Evolutionary conservation across 2,113 vertebrate species (phyloP), one percentile per base, ranked within the genome.

Genomic region (Pleuronectes platessa): DNA sequence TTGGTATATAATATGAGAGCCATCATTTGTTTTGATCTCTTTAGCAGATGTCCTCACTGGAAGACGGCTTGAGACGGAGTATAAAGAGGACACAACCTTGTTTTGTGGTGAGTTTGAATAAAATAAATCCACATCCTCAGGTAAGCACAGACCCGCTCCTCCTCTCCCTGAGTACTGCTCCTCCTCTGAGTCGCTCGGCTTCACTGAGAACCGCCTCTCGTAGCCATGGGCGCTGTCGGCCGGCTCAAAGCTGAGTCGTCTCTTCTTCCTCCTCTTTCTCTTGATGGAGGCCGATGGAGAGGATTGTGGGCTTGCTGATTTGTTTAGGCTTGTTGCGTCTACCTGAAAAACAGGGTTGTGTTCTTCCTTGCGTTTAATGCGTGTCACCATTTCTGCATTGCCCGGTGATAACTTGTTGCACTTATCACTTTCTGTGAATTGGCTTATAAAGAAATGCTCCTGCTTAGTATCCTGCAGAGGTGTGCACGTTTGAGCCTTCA

Each of bases 251-350:
- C 88, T 81, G 8, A 82, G 71, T 58, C 86, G 87, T 59, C 90
- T 93, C 74, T 92, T 95, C 79, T 87, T 94, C 69, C 77, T 92
- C 69, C 88, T 87, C 83, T 88, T 94, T 79, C 89, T 91, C 78
- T 80, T 93, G 23, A 88, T 2, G 17, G 86, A 86, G 24, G 86
- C 23, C 2, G 82, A 73, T 0, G 85, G 88, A 24, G 90, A 84
- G 1, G 17, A 81, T 9, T 84, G 60, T 42, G 79, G 89, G 61
- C 53, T 66, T 0, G n/a, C 11, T 6, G 71, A 8, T 78, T 85
- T 85, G 53, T 63, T 74, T 6, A 76, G 35, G 61, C 42, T 59
- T 42, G 40, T 40, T 11, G 65, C 10, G 2, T 74, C 86, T 17
- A 68, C 31, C 13, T 51, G 62, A 3, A 42, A 42, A 55, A 62